These are phyloP conservation scores for Larimichthys crocea DNA, from an alignment of 2,113 vertebrate species.

Conservation along the genomic window DNA sequence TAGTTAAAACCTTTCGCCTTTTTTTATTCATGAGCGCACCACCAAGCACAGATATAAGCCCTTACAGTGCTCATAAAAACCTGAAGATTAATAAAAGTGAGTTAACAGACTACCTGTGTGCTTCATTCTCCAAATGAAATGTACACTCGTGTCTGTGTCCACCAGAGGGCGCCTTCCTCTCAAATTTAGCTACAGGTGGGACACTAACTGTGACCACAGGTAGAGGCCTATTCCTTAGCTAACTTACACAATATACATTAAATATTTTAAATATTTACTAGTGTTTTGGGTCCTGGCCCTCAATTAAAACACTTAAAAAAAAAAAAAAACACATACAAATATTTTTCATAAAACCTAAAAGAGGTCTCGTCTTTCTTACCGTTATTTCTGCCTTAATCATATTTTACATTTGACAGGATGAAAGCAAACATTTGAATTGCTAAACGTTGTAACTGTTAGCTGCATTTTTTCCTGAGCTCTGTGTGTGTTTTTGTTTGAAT, in stretches of 20 bases:
- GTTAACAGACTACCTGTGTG: neutral
- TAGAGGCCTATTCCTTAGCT: neutral
- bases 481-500: neutral
- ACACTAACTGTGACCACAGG: neutral
- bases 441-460: neutral
- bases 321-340: too few species aligned
- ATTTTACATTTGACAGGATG: neutral
- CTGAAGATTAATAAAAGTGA: neutral
- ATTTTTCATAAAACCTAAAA: neutral
- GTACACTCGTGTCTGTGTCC: neutral
- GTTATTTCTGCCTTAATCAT: neutral
- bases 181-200: neutral
- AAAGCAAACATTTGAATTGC: neutral
- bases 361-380: neutral
- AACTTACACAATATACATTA: neutral
- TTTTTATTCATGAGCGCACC: neutral
- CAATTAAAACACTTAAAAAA: neutral
- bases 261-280: neutral
- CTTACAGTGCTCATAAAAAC: neutral
- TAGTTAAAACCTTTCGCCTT: too few species aligned
- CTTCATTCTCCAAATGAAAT: neutral
- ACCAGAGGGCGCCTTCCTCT: constrained; percentile 50
- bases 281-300: neutral
- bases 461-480: too few species aligned
- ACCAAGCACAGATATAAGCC: neutral